phyloP scores from a whole-genome alignment of 2,113 vertebrate species.

The Chrysochloris asiatica region DNA sequence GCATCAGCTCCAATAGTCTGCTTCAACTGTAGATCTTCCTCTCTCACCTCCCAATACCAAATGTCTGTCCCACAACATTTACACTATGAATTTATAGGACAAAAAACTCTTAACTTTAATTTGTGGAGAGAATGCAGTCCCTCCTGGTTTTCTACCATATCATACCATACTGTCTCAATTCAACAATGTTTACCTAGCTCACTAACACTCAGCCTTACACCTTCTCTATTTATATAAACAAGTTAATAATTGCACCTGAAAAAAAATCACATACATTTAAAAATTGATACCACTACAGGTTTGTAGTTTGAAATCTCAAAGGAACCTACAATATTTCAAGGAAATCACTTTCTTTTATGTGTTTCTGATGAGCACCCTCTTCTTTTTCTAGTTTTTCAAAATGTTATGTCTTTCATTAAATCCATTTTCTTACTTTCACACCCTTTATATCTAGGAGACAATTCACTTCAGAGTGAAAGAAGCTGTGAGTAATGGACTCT shows the following conservation, averaged over 20 bases:
- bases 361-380: not conserved
- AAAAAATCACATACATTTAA: not conserved
- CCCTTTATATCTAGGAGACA: not conserved
- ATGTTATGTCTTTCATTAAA: not conserved
- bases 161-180: not conserved
- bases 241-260: not conserved
- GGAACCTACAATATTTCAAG: not conserved
- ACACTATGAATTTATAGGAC: not conserved
- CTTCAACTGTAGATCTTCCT: not conserved
- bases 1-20: not conserved
- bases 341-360: not conserved
- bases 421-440: not conserved
- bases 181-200: not conserved
- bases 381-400: not conserved
- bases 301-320: slow-evolving; percentile 10
- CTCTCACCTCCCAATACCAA: not conserved
- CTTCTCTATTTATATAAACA: not conserved
- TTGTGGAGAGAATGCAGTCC: not conserved
- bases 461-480: not conserved
- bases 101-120: not conserved
- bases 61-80: not conserved
- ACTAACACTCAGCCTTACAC: not conserved
- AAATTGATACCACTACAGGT: not conserved
- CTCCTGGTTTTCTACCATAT: not conserved
- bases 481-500: not conserved